A percentile compares a stretch with the other conserved stretches of the same genome.
Evolutionary conservation across 1,140 invertebrate species (phyloP).

Genomic region (Drosophila arawakana): DNA sequence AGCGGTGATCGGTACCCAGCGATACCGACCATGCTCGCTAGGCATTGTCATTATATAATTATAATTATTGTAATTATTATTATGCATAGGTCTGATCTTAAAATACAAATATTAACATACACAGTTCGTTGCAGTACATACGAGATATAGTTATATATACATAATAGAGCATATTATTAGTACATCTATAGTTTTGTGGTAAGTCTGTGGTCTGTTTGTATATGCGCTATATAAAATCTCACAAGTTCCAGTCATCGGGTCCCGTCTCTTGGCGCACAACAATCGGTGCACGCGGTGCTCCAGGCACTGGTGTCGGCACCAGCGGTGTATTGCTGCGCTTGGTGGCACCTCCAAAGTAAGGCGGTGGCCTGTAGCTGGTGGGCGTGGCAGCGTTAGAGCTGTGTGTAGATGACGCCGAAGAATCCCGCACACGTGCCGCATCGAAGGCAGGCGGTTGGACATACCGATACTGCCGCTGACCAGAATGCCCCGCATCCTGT

Average conservation of each 20-base stretch:
- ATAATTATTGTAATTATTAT: slow-evolving; percentile 1
- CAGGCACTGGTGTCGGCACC: slow-evolving; percentile 72
- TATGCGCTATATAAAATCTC: slow-evolving; percentile 65
- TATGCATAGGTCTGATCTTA: slow-evolving; percentile 54
- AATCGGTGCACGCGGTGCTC: slow-evolving; percentile 62
- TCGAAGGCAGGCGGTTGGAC: slow-evolving; percentile 70
- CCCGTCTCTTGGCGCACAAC: slow-evolving; percentile 70
- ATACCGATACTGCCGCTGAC: slow-evolving; percentile 60
- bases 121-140: slow-evolving; percentile 56
- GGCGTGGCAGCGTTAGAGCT: slow-evolving; percentile 62
- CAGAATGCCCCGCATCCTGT: slow-evolving; percentile 27
- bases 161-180: slow-evolving; percentile 48
- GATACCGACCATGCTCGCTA: slow-evolving; percentile 51
- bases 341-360: slow-evolving; percentile 47
- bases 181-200: slow-evolving; percentile 35
- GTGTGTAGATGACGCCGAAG: slow-evolving; percentile 74
- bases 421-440: slow-evolving; percentile 63
- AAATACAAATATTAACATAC: slow-evolving; percentile 58
- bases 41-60: slow-evolving; percentile 62
- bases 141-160: slow-evolving; percentile 33
- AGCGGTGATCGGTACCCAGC: slow-evolving; percentile 25
- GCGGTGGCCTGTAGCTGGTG: slow-evolving; percentile 53
- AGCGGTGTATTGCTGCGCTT: slow-evolving; percentile 54
- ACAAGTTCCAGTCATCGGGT: slow-evolving; percentile 79
- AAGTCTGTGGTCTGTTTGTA: slow-evolving; percentile 31